A percentile compares a stretch with the other conserved stretches of the same genome.
Conservation (phyloP, 2,888 invertebrate species). For the Volucella zonaria region DNA sequence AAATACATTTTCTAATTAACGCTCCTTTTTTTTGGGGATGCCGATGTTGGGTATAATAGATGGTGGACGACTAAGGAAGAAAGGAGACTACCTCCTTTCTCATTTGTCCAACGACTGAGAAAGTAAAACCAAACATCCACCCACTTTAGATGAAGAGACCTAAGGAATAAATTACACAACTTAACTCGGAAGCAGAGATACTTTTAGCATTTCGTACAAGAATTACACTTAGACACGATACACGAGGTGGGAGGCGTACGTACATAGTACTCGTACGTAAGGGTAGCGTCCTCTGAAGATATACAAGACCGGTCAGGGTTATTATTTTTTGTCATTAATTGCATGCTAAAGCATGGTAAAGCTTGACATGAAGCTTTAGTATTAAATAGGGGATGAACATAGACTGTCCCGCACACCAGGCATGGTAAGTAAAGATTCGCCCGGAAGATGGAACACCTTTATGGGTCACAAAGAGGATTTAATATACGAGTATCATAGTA, state of each 20-base stretch:
- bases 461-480: no score
- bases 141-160: slow-evolving; percentile 21
- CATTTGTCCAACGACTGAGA: neutral
- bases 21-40: neutral
- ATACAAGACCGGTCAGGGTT: slow-evolving; percentile 2
- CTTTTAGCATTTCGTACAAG: slow-evolving; percentile 1
- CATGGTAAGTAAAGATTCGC: no score
- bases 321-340: slow-evolving; percentile 22
- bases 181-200: slow-evolving; percentile 26
- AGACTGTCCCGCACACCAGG: no score
- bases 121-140: neutral
- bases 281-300: neutral
- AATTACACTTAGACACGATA: slow-evolving; percentile 35
- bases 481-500: no score
- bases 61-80: neutral
- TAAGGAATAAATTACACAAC: slow-evolving; percentile 36
- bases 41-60: slow-evolving; percentile 6
- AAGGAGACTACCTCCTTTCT: neutral
- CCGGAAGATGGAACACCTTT: no score
- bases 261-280: neutral
- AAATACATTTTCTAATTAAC: slow-evolving; percentile 63
- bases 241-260: neutral
- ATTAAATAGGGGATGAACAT: no score
- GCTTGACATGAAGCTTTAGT: no score
- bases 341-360: neutral